These are phyloP conservation scores for Phalanger gymnotis DNA, from an alignment of 2,797 vertebrate species.

Conservation along the genomic window DNA sequence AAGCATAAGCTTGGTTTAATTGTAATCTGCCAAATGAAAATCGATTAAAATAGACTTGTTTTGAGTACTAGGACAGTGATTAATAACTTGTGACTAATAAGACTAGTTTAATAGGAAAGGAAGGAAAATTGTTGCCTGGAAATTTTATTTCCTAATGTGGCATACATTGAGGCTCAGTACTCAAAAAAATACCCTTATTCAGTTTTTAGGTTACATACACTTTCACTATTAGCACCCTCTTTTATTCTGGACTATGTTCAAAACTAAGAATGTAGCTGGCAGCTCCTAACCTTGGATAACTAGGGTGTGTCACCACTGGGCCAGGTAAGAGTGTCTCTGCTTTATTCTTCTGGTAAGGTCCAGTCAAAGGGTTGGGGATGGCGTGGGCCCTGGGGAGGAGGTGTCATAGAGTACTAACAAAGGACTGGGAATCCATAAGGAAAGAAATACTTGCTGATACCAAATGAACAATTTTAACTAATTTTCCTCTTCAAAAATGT, in stretches of 20 bases:
- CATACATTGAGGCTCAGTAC: neutral
- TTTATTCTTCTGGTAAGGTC: neutral
- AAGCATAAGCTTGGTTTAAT: neutral
- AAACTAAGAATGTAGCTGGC: neutral
- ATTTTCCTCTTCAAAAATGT: neutral
- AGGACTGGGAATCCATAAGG: neutral
- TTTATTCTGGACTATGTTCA: neutral
- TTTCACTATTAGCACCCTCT: neutral
- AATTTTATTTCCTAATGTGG: neutral
- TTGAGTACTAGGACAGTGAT: neutral
- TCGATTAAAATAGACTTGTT: neutral
- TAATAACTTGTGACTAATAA: neutral
- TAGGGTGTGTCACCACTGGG: neutral
- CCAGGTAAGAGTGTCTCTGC: neutral
- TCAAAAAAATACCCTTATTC: neutral
- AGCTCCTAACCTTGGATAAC: neutral
- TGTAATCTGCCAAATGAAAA: neutral
- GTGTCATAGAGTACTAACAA: neutral
- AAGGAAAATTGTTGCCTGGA: neutral
- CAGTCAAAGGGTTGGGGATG: neutral
- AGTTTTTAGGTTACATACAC: neutral
- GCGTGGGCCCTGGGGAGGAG: accelerated
- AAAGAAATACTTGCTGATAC: neutral
- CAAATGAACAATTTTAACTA: neutral
- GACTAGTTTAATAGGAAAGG: neutral